Evolutionary conservation across 37 sponge, comb jelly and placozoan species (phyloP), one percentile per base, ranked within the genome.

Genomic region (Hormiphora californensis): DNA sequence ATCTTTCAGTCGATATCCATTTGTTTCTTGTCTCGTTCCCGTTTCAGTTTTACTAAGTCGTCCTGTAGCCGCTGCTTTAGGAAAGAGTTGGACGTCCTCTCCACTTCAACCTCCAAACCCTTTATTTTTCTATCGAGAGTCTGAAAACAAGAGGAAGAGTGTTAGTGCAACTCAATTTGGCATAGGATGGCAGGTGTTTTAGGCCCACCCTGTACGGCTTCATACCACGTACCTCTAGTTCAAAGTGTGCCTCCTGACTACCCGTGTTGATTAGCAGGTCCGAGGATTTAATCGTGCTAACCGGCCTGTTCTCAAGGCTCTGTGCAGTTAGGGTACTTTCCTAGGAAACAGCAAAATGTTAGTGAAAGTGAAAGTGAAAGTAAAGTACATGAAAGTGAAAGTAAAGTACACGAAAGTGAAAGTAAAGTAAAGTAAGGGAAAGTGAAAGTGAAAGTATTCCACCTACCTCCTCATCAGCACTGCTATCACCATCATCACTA

Each of bases 381-480:
- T 49, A 49, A 15, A 49, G 9, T 9, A 49, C 9, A n/a, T 49
- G 53, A 49, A 9, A 49, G 15, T 49, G 53, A 49, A 49, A 17
- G 15, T 49, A 49, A 15, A 49, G 9, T 9, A 49, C 9, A n/a
- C 15, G 53, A 49, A 9, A 49, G 15, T 49, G 53, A 49, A 49
- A 17, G 15, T 49, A 49, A 15, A 49, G 9, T 9, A 49, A 49
- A n/a, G 9, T 9, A 49, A 9, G 15, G 15, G 9, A 15, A 49
- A 49, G n/a, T n/a, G n/a, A n/a, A n/a, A n/a, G n/a, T n/a, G n/a
- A n/a, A n/a, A n/a, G n/a, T n/a, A n/a, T n/a, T n/a, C n/a, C n/a
- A n/a, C n/a, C n/a, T n/a, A n/a, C n/a, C n/a, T n/a, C 81, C 81
- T 73, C 81, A 30, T 73, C 81, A 8, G 23, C 44, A 41, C 81